These are phyloP conservation scores for Tetrapedia diversipes DNA, from an alignment of 2,888 invertebrate genomes.

Conservation along the genomic window DNA sequence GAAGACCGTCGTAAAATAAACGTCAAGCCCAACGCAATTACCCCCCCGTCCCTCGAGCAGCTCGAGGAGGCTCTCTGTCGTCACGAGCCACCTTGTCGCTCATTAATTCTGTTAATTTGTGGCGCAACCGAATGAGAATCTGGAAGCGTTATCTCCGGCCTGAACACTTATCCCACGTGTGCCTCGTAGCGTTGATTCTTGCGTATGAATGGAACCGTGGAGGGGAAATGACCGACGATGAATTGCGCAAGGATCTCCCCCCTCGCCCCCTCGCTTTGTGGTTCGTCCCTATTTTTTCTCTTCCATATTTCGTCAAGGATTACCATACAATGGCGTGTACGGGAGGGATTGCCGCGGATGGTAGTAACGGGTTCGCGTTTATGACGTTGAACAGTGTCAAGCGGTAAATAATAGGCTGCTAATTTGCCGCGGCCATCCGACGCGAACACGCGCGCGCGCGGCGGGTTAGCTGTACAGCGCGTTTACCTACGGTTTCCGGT, in stretches of 20 bases:
- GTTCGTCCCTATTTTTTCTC: background rate
- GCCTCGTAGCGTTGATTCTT: background rate
- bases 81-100: conserved; percentile 52
- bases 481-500: conserved; percentile 50
- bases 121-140: conserved; percentile 63
- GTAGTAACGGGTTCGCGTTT: conserved; percentile 36
- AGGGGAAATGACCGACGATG: background rate
- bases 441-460: too few species aligned
- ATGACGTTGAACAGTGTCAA: conserved; percentile 55
- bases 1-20: conserved; percentile 63
- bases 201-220: conserved; percentile 22
- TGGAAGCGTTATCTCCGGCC: conserved; percentile 53
- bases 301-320: conserved; percentile 39
- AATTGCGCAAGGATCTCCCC: conserved; percentile 14
- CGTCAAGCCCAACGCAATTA: conserved; percentile 69
- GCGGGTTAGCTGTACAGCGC: conserved; percentile 29
- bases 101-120: conserved; percentile 70
- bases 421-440: conserved; percentile 58
- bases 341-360: background rate
- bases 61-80: conserved; percentile 51
- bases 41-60: conserved; percentile 40
- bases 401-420: conserved; percentile 58
- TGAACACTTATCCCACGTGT: conserved; percentile 32
- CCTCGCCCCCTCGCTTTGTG: too few species aligned
- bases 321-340: conserved; percentile 54